Evolutionary conservation across 2,888 invertebrate genomes (phyloP), one percentile per base, ranked within the genome.

Genomic region (Chesias legatella): DNA sequence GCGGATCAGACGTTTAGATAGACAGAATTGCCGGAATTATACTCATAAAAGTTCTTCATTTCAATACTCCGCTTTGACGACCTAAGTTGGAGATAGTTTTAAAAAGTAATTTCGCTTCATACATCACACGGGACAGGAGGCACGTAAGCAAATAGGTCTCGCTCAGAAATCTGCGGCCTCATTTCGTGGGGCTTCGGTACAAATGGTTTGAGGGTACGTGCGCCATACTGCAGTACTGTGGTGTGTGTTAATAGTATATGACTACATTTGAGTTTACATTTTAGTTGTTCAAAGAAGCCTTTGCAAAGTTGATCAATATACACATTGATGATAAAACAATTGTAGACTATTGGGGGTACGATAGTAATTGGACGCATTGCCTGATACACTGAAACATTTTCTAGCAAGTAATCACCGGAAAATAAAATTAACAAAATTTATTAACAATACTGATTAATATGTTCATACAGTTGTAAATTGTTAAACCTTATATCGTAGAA

Each of bases 111-210:
- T 33, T 42, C 30, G 27, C 32, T 40, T 33, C 10, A 20, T 7
- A 31, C 5, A 5, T 17, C 10, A 22, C 31, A 33, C 10, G 40
- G 43, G 39, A 33, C 10, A 37, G 43, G 39, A 41, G 33, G 48
- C 33, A 43, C 41, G 46, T 43, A 43, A 36, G 49, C 45, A 60
- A 55, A 60, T 56, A 56, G 57, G 56, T 56, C 58, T 58, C 55
- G 53, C 52, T 48, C 22, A 33, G 40, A 32, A 36, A 32, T 45
- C 31, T 31, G 20, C 51, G 51, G 24, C 43, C 49, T 45, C 39
- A 49, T 45, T 48, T 24, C 28, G 40, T 43, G 30, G 34, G 43
- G 48, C 43, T 43, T 43, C 43, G 31, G 42, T 32, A 25, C 20
- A 20, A 33, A 22, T 31, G 13, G 23, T 9, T 24, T 24, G 27